Evolutionary conservation across 2,797 vertebrate species (phyloP), one percentile per base, ranked within the genome.

Genomic region (Oreonectes daqikongensis): DNA sequence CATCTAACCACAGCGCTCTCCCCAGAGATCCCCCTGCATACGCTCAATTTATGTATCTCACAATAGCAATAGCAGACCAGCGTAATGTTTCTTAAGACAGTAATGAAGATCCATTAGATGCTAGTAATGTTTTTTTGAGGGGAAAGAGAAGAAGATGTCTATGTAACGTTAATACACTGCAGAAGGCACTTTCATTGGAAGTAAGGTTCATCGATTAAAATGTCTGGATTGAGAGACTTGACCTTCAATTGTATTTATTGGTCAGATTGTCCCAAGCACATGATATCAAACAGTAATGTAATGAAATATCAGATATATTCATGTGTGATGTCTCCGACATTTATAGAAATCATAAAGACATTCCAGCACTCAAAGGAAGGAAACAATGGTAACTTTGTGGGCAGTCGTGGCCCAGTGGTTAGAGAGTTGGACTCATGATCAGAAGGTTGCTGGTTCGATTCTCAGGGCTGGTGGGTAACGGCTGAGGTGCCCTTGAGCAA

Each of bases 51-150:
- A 78, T 80, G 63, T 72, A 72, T 80, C 61, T 69, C 52, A 60
- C 70, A 65, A 79, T 63, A 65, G 68, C 75, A 78, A 48, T 70
- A 77, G 69, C 77, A 76, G 72, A 82, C 68, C 75, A 50, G 68
- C 70, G 75, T 65, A 76, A 69, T 61, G 72, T 73, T 79, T 76
- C 72, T 76, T 59, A 82, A 73, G 35, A 79, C 78, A 75, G 77
- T 82, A 78, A 84, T 82, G 75, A 80, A 69, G 78, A 80, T 67
- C 68, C 75, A 84, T 84, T 84, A 75, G 55, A 72, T 52, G 26
- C 48, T 59, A 69, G 66, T 28, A 66, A 75, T 44, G 60, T 50
- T 71, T 65, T 71, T 65, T 67, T 44, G 70, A 52, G 3, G 44
- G 60, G 40, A 67, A 35, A 48, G 59, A 70, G 30, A 63, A 70